Percentiles rank a stretch among this genome's conserved stretches.
Evolutionary conservation across 2,797 vertebrate genomes (phyloP).

Genomic region (Allobates femoralis): DNA sequence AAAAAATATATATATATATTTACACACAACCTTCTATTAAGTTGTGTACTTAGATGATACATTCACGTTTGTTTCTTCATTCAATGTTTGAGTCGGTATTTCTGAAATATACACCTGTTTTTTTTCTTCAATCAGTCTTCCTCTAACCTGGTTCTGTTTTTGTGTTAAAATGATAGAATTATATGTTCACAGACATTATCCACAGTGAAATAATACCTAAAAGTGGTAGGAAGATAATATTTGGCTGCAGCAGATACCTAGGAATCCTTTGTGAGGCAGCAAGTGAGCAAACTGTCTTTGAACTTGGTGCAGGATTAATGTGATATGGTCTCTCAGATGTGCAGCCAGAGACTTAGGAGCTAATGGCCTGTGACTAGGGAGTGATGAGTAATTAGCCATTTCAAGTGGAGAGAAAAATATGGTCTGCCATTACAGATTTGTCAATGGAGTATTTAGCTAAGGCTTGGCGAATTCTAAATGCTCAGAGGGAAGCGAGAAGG

Average conservation of each 20-base stretch:
- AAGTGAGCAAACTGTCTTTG: background rate
- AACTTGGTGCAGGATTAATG: constrained; percentile 16
- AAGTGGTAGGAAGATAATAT: constrained; percentile 2
- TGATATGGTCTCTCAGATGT: constrained; percentile 32
- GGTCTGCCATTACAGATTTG: background rate
- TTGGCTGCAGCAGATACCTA: constrained; percentile 9
- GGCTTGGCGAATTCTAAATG: constrained; percentile 40
- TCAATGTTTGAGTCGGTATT: background rate
- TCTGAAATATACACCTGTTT: background rate
- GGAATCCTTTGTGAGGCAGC: constrained; percentile 3
- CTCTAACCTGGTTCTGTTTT: background rate
- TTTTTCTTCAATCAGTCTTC: background rate
- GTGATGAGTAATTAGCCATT: fast-evolving
- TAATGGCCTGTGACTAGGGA: constrained; percentile 45
- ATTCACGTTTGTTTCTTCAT: background rate
- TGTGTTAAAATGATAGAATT: background rate
- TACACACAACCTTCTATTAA: too few species aligned
- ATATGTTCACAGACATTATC: constrained; percentile 10
- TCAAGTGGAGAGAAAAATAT: constrained; percentile 12
- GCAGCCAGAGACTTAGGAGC: constrained; percentile 7
- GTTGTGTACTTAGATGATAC: background rate
- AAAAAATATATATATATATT: too few species aligned
- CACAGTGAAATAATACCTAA: constrained; percentile 18
- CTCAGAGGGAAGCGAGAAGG: constrained; percentile 29
- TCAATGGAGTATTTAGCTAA: constrained; percentile 55